Evolutionary conservation across 1,140 invertebrate species (phyloP).

Genomic region (Xylocopa sonorina): DNA sequence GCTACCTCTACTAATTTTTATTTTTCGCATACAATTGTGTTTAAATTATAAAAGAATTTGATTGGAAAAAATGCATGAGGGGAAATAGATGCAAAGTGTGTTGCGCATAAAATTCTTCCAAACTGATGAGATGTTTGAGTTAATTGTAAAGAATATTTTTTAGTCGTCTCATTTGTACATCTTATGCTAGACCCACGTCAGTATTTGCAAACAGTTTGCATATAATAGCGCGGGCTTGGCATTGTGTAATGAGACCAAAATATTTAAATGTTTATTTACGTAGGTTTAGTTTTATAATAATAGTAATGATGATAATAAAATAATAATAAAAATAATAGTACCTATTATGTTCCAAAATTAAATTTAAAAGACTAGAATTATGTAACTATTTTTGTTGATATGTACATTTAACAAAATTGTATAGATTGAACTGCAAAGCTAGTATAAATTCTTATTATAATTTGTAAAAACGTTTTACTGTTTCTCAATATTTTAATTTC

Average conservation of each 20-base stretch:
- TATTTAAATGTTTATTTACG: not conserved
- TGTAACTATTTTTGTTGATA: constrained; percentile 10
- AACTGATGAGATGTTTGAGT: constrained; percentile 7
- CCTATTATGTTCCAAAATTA: constrained; percentile 10
- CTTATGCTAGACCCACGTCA: too few relatives aligned
- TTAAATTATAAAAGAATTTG: constrained; percentile 1
- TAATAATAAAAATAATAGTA: not conserved
- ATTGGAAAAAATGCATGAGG: constrained; percentile 7
- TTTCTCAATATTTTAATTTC: not conserved
- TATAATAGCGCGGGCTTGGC: too few relatives aligned
- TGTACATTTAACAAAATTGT: constrained; percentile 9
- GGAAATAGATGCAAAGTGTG: not conserved
- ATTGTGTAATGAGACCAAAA: not conserved
- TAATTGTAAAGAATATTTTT: constrained; percentile 10
- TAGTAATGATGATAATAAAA: too few relatives aligned
- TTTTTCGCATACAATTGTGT: not conserved
- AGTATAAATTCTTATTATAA: not conserved
- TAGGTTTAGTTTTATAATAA: not conserved
- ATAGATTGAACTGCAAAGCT: constrained; percentile 22
- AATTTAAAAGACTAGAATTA: constrained; percentile 3
- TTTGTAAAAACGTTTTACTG: constrained; percentile 1
- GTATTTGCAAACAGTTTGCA: too few relatives aligned
- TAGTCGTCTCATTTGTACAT: not conserved
- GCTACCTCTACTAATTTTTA: constrained; percentile 36
- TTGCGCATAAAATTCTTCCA: constrained; percentile 28